Evolutionary conservation across 2,888 invertebrate genomes (phyloP).

Genomic region (Sesia bembeciformis): DNA sequence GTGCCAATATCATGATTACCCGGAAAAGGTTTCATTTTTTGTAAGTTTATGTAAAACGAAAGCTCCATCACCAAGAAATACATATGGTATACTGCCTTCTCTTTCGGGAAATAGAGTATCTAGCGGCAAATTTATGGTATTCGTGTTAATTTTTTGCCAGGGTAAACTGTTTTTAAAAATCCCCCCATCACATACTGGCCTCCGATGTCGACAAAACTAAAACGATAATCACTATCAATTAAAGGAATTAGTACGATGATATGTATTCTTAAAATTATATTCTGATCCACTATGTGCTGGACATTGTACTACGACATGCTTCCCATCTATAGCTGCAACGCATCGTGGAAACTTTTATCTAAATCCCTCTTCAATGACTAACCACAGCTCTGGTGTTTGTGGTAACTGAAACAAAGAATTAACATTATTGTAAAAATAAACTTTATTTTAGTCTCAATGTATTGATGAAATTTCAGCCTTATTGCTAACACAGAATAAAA

Average conservation of each 20-base stretch:
- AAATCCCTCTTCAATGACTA: conserved; percentile 10
- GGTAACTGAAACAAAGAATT: conserved; percentile 10
- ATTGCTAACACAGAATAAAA: not conserved
- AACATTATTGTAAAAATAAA: not conserved
- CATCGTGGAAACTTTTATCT: conserved; percentile 16
- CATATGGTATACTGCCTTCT: too few species aligned
- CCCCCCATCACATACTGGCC: conserved; percentile 17
- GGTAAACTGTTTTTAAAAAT: conserved; percentile 6
- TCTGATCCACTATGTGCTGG: conserved; percentile 13
- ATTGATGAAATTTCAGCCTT: too few species aligned
- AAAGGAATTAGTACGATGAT: conserved; percentile 16
- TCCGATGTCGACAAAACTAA: conserved; percentile 15
- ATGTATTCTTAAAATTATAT: conserved; percentile 17
- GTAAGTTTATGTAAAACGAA: too few species aligned
- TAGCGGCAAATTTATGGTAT: too few species aligned
- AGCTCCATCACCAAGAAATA: too few species aligned
- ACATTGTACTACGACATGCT: conserved; percentile 13
- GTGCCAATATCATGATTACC: too few species aligned
- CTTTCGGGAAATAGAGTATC: too few species aligned
- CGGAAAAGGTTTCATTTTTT: too few species aligned
- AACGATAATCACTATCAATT: conserved; percentile 16
- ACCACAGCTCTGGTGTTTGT: conserved; percentile 11
- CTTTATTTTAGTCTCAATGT: not conserved
- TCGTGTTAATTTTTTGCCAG: not conserved
- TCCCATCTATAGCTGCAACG: conserved; percentile 15